Base-by-base conservation (phyloP, 37 sponge, comb jelly and placozoan genomes). In the Aphrocallistes beatrix region DNA sequence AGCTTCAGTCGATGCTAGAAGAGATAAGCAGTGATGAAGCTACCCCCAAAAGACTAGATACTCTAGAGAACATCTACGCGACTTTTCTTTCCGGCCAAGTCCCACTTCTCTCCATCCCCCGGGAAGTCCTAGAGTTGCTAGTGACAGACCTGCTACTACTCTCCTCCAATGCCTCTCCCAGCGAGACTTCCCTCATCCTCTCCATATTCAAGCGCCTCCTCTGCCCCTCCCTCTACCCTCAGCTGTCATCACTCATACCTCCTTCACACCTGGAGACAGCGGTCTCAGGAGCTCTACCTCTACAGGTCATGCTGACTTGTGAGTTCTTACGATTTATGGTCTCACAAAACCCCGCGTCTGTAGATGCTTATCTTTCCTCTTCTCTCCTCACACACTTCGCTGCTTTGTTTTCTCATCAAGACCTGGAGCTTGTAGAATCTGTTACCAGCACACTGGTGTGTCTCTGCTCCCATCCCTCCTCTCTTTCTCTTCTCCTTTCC, bases 221-320 rank as follows among this genome's bases (percentile, higher is more conserved):
- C 28, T 25, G 6, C 25, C 75, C n/a, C n/a, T 30, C 75, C n/a
- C 75, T 60, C 75, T 60, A 60, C 75, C 75, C 75, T 30, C 6
- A 19, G 3, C 75, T 60, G 28, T 60, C 75, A 3, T 13, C 75
- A 3, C 75, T 60, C 75, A 19, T 60, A 3, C 75, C 75, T 1
- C 75, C 75, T 30, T 60, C 75, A 32, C 75, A 60, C 75, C 8
- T 60, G n/a, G 75, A 60, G 75, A 19, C 75, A 19, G 75, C 75
- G 10, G n/a, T 60, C 75, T 13, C 8, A 3, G n/a, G n/a, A 8
- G 75, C 75, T 13, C 28, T 60, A 6, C 75, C 75, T 30, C 75
- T 60, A 13, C 75, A 60, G 21, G 75, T 60, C 6, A 1, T 25
- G 75, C 34, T 60, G 34, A 30, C 34, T 6, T 60, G 75, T 60